Conservation (phyloP, 2,888 invertebrate genomes). For the Agapetus fuscipes region DNA sequence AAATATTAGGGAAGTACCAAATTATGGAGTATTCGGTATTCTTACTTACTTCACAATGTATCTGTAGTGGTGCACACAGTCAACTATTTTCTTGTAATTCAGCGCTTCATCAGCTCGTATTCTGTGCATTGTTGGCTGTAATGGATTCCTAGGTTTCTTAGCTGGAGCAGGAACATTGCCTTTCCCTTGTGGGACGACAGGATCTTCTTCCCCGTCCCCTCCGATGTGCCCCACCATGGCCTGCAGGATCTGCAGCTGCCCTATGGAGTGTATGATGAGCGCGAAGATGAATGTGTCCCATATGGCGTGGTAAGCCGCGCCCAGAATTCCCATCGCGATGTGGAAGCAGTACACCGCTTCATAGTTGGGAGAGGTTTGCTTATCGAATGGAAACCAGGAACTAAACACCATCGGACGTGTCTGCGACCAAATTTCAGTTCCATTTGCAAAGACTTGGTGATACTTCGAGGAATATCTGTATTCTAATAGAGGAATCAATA, state of each 20-base stretch:
- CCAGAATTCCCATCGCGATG: conserved; percentile 31
- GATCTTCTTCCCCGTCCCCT: too few species aligned
- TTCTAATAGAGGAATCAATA: conserved; percentile 13
- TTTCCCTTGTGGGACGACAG: too few species aligned
- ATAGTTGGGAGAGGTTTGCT: conserved; percentile 12
- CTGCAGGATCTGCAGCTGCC: conserved; percentile 33
- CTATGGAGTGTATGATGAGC: conserved; percentile 36
- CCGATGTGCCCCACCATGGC: neutral
- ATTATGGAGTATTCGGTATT: too few species aligned
- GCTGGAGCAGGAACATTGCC: too few species aligned
- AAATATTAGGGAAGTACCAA: too few species aligned
- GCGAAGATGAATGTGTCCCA: conserved; percentile 36
- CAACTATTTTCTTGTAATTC: conserved; percentile 7
- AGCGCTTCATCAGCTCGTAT: neutral
- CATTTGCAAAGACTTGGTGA: conserved; percentile 10
- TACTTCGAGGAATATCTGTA: conserved; percentile 13
- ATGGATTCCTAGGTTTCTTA: too few species aligned
- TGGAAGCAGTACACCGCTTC: conserved; percentile 26
- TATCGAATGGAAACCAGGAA: conserved; percentile 22
- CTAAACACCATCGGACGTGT: conserved; percentile 17
- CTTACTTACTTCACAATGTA: conserved; percentile 16
- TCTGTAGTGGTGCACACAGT: conserved; percentile 16
- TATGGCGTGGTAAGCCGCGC: conserved; percentile 34
- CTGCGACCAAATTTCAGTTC: conserved; percentile 14
- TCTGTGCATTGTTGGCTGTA: too few species aligned